Percentiles rank a stretch among this genome's conserved stretches.
These are phyloP conservation scores for Rhombomys opimus DNA, from an alignment of 2,113 vertebrate genomes.

Conservation along the genomic window DNA sequence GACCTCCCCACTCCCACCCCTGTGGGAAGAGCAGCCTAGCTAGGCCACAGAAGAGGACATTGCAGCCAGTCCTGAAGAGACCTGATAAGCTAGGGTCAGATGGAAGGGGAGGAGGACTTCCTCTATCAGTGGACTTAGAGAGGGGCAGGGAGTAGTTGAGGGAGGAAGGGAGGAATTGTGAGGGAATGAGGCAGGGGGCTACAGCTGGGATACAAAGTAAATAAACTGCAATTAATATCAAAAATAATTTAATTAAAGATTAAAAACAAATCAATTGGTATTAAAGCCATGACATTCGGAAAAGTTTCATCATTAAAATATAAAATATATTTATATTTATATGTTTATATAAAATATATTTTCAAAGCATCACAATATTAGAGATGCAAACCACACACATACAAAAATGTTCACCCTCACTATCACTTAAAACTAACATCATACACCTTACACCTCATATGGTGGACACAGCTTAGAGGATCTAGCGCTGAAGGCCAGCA, in stretches of 20 bases:
- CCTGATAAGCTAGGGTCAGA: too few species aligned
- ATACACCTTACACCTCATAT: too few species aligned
- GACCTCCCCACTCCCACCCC: too few species aligned
- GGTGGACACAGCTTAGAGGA: background rate
- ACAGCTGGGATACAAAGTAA: too few species aligned
- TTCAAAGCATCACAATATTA: conserved; percentile 14
- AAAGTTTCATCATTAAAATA: conserved; percentile 37
- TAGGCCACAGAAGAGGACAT: too few species aligned
- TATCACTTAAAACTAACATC: conserved; percentile 31
- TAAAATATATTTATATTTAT: conserved; percentile 18
- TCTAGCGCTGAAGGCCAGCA: background rate
- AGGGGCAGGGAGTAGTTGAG: too few species aligned
- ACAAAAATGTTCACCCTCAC: background rate
- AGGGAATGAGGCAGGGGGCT: too few species aligned
- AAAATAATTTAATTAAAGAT: background rate
- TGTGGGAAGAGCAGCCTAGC: too few species aligned
- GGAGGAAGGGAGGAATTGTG: too few species aligned
- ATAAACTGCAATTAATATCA: background rate
- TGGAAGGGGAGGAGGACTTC: too few species aligned
- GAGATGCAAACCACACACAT: background rate
- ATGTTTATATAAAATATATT: conserved; percentile 21
- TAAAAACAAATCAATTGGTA: background rate
- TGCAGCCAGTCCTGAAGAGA: too few species aligned
- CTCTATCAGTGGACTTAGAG: too few species aligned
- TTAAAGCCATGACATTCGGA: background rate